Base-by-base conservation (phyloP, 2,888 invertebrate genomes). In the Tipula vernalis region DNA sequence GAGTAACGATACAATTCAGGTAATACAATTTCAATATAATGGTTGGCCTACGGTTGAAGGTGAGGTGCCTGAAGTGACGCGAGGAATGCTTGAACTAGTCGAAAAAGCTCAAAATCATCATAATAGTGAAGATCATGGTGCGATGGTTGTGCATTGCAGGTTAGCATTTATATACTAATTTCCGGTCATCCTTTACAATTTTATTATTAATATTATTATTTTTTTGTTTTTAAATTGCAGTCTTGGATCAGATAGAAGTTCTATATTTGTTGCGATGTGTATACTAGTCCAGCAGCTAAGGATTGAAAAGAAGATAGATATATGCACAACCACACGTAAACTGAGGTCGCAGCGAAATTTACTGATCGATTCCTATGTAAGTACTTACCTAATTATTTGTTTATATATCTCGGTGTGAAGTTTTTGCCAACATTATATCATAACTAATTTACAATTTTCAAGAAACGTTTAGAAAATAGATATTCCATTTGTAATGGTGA, bases 31-130 rank as follows among this genome's bases (percentile, higher is more conserved):
- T 91, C 97, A 97, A 92, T 97, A 97, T 92, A 96, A 97, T 90
- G 97, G 97, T 87, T 98, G 97, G 97, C 97, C 97, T 83, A 97
- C 97, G 87, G 97, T 96, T 88, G 95, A 96, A 89, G 96, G 96
- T 84, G 96, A 96, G 93, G 97, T 97, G 91, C 97, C 97, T 88
- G 96, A 97, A 92, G 96, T 96, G 86, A 96, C 97, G 87, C 94
- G 97, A 88, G 97, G 97, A 36, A 93, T 97, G 87, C 96, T 96
- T 88, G 97, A 96, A 91, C 93, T 97, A 88, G 96, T 96, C n/a
- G 96, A 96, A 92, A 95, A 96, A 90, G 93, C 94, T 42, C 94
- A 92, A 92, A 92, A 90, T 90, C 91, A 91, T 91, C 91, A 92
- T 93, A 91, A 89, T 88, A 90, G 89, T 88, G 90, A 91, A 88